These are phyloP conservation scores for Zoanthus sansibaricus DNA, from an alignment of 92 coral and sea anemone species.

Conservation along the genomic window DNA sequence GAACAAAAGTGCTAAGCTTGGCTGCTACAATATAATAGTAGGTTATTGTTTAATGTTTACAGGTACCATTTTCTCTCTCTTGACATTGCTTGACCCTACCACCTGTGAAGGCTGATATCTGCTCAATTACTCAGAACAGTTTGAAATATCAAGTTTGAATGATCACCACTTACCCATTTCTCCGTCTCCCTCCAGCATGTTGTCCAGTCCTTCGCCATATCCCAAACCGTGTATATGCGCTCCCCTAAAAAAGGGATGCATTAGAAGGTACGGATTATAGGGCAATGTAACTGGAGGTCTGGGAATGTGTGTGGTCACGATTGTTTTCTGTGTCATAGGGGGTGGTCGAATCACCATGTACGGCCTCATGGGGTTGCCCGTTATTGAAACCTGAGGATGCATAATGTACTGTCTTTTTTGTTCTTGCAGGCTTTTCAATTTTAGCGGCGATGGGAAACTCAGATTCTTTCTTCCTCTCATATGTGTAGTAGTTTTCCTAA, in stretches of 20 bases:
- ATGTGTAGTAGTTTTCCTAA: slow-evolving; percentile 59
- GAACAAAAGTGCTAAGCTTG: background rate
- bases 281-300: slow-evolving; percentile 93
- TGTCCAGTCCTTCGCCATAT: slow-evolving; percentile 44
- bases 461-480: slow-evolving; percentile 17
- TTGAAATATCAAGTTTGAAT: background rate
- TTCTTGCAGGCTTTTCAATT: slow-evolving; percentile 62
- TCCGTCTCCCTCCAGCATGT: slow-evolving; percentile 45
- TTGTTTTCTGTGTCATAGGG: slow-evolving; percentile 95
- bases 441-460: slow-evolving; percentile 53
- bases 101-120: background rate
- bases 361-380: slow-evolving; percentile 66
- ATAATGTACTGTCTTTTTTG: slow-evolving; percentile 91
- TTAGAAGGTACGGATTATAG: slow-evolving; percentile 69
- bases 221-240: slow-evolving; percentile 49
- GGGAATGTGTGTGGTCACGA: slow-evolving; percentile 98
- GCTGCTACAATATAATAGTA: background rate
- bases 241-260: slow-evolving; percentile 42
- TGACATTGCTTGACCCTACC: slow-evolving; percentile 17
- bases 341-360: slow-evolving; percentile 95
- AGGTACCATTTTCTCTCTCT: background rate
- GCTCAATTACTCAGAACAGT: too few relatives aligned
- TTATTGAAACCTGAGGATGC: slow-evolving; percentile 70
- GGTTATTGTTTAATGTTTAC: background rate
- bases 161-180: slow-evolving; percentile 51